Base-by-base conservation (phyloP, 2,888 invertebrate species). In the Athalia circularis region DNA sequence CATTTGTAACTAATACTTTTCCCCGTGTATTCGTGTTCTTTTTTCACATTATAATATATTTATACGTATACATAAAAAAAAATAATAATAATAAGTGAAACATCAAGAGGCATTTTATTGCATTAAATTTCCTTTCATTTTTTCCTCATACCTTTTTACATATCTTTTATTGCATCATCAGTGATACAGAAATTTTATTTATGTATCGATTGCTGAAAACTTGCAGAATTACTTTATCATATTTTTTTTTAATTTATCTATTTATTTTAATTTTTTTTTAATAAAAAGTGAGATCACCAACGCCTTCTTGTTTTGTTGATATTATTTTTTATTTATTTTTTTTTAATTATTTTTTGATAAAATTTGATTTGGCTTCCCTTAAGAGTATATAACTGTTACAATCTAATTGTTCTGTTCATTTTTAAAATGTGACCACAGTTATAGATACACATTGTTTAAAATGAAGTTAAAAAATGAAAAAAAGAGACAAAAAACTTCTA, bases 71-170 rank as follows among this genome's bases (percentile, higher is more conserved):
- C 5, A 67, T 65, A 48, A 13, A 0, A 29, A 7, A 43, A 43
- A 6, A 62, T 61, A 61, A 29, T 61, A 65, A 65, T 45, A 65
- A 45, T 45, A 48, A 45, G 4, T 45, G 11, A 47, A 65, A 65
- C 47, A 47, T 47, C 47, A 47, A 65, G 11, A 65, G 47, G 65
- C 65, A 65, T 47, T 65, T 65, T 65, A 65, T 47, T 65, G 47
- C 65, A 65, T 65, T 13, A 47, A 15, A 29, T 50, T 29, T 29
- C 52, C 52, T 65, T 5, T 43, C n/a, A 43, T 65, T 65, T 45
- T 64, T 45, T 65, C 64, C 43, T 3, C n/a, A 43, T 8, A 11
- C 45, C 5, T 65, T 9, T 13, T 65, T 65, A 43, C 29, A 54
- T 11, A 11, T 54, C 9, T 65, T n/a, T 65, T 45, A 29, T 65